Evolutionary conservation across 37 sponge, comb jelly and placozoan species (phyloP), one percentile per base, ranked within the genome.

Genomic region (Hormiphora californensis): DNA sequence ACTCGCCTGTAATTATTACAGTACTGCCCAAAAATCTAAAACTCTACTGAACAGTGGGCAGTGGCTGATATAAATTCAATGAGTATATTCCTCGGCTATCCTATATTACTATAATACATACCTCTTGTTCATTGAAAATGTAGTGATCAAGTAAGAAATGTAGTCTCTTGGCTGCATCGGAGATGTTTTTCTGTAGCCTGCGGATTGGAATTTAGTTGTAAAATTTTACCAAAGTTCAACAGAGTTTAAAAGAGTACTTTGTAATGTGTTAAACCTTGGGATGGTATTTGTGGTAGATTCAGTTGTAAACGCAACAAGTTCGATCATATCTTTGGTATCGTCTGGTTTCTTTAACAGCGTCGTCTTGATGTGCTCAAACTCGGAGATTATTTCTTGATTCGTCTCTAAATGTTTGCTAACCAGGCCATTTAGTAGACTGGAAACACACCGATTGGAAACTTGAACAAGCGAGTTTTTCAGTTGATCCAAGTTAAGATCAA

Each of bases 261-360:
- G n/a, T n/a, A n/a, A n/a, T n/a, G n/a, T 65, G 39, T 46, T 62
- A 54, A 92, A 90, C 27, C 86, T 53, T 0, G 41, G 78, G 22
- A 98, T 88, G 9, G 92, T 86, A 21, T 88, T 88, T 0, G 87
- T 54, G 38, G 86, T 86, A 1, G 96, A 89, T n/a, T 54, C 22
- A 46, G 90, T 91, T 54, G 95, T 94, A 89, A 90, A 95, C 19
- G 62, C 87, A 15, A 94, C 87, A 54, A 94, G 81, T 5, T 92
- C 93, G 54, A 93, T 93, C 92, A 98, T 95, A 68, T 98, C 93
- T 8, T 87, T 85, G 32, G 93, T 94, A 33, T 95, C 94, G 17
- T 63, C 90, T 21, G 99, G 99, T 1, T 90, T 90, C 32, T 57
- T 90, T 53, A 90, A 88, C 3, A 94, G 92, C 21, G 34, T 63